phyloP scores from a whole-genome alignment of 37 sponge, comb jelly and placozoan species.

The Spongilla lacustris region DNA sequence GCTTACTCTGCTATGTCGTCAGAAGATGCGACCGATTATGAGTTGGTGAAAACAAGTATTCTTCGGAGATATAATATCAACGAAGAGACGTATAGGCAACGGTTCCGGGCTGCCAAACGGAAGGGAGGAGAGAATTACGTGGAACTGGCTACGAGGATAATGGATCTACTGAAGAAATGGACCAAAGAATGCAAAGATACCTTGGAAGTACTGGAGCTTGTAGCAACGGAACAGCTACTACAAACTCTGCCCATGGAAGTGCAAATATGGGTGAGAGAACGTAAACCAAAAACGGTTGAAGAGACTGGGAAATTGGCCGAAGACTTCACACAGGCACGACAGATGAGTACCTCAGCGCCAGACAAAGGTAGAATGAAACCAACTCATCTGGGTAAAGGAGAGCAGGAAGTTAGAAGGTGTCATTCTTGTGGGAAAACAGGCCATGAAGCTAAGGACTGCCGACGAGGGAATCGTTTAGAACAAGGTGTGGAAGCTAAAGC shows the following conservation, averaged over 20 bases:
- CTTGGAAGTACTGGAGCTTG: neutral
- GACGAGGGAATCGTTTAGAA: neutral
- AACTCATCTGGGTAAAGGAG: neutral
- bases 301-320: constrained; percentile 27
- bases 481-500: neutral
- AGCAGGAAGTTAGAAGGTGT: neutral
- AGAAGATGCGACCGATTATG: constrained; percentile 21
- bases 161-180: neutral
- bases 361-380: neutral
- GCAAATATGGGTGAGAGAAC: constrained; percentile 34
- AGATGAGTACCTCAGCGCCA: neutral
- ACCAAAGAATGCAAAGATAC: neutral
- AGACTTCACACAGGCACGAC: constrained; percentile 19
- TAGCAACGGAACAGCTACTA: constrained; percentile 27
- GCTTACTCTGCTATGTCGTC: constrained; percentile 34
- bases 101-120: constrained; percentile 9
- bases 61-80: constrained; percentile 30
- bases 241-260: constrained; percentile 14
- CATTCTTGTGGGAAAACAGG: neutral
- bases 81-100: constrained; percentile 32
- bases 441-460: neutral
- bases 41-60: constrained; percentile 18
- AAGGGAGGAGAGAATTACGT: constrained; percentile 10
- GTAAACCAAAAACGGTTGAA: constrained; percentile 31
- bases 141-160: constrained; percentile 14